These are phyloP conservation scores for Chaetops frenatus DNA, from an alignment of 2,113 vertebrate species.

Conservation along the genomic window DNA sequence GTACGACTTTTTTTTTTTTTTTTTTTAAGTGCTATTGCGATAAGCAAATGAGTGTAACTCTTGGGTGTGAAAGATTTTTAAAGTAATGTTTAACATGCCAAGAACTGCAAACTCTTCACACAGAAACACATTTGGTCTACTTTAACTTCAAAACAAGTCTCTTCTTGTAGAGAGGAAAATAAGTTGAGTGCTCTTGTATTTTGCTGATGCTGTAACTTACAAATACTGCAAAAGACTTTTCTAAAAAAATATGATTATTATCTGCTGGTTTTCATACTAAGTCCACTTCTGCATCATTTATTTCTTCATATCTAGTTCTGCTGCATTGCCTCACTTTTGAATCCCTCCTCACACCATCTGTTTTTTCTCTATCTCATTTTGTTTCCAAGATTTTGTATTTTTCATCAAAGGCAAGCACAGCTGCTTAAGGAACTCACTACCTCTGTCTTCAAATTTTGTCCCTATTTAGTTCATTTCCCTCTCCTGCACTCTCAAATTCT, in stretches of 20 bases:
- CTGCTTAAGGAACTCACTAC: slow-evolving; percentile 30
- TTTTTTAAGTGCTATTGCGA: neutral
- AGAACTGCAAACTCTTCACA: neutral
- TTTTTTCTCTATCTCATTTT: slow-evolving; percentile 24
- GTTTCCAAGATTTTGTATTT: slow-evolving; percentile 42
- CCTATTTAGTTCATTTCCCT: neutral
- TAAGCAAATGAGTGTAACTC: slow-evolving; percentile 23
- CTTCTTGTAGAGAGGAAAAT: neutral
- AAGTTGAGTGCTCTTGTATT: neutral
- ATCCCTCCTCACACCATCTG: slow-evolving; percentile 35
- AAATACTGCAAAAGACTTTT: neutral
- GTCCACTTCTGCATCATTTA: slow-evolving; percentile 11
- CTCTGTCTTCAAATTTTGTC: slow-evolving; percentile 2
- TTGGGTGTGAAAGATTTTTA: neutral
- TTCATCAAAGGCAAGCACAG: neutral
- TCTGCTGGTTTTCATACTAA: neutral
- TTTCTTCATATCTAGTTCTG: neutral
- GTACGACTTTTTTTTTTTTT: neutral
- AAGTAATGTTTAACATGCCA: neutral
- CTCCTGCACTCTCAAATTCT: neutral
- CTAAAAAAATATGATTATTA: neutral
- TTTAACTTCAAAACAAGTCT: slow-evolving; percentile 1
- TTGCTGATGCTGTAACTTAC: neutral
- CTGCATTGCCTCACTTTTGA: neutral
- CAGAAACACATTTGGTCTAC: neutral